These are phyloP conservation scores for Larimichthys polyactis DNA, from an alignment of 2,113 vertebrate genomes.

Conservation along the genomic window DNA sequence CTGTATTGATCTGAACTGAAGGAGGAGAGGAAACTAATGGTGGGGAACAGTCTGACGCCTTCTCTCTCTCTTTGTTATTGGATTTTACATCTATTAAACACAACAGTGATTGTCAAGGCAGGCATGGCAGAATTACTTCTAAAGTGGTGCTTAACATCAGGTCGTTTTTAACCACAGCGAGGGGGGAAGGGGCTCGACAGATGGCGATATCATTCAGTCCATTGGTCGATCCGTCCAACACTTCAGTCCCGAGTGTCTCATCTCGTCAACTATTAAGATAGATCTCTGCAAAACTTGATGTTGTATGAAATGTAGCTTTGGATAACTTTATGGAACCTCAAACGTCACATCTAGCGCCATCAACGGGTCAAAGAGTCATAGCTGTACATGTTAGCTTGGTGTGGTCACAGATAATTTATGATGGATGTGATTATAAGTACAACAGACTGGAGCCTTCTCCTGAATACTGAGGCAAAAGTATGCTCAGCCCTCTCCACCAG, in stretches of 20 bases:
- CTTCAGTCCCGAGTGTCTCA: background rate
- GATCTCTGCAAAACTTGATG: background rate
- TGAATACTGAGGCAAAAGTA: too few species aligned
- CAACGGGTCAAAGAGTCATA: too few species aligned
- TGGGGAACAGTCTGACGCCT: slow-evolving; percentile 41
- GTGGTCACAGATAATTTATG: background rate
- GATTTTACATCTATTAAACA: slow-evolving; percentile 50
- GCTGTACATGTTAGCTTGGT: background rate
- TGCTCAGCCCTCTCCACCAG: too few species aligned
- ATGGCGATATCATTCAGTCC: background rate
- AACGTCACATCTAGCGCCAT: too few species aligned
- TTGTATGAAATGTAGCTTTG: background rate
- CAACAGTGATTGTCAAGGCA: slow-evolving; percentile 22
- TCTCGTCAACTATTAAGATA: background rate
- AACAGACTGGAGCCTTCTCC: too few species aligned
- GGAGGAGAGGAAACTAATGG: slow-evolving; percentile 59
- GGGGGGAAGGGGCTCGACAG: background rate
- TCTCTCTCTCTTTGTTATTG: slow-evolving; percentile 33
- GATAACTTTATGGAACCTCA: too few species aligned
- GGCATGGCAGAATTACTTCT: slow-evolving; percentile 16
- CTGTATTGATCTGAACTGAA: slow-evolving; percentile 55
- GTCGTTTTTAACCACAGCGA: background rate
- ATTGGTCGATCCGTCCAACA: background rate
- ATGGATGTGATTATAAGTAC: background rate
- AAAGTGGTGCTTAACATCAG: slow-evolving; percentile 20